Base-by-base conservation (phyloP, 2,888 invertebrate genomes). In the Cyclophora punctaria region DNA sequence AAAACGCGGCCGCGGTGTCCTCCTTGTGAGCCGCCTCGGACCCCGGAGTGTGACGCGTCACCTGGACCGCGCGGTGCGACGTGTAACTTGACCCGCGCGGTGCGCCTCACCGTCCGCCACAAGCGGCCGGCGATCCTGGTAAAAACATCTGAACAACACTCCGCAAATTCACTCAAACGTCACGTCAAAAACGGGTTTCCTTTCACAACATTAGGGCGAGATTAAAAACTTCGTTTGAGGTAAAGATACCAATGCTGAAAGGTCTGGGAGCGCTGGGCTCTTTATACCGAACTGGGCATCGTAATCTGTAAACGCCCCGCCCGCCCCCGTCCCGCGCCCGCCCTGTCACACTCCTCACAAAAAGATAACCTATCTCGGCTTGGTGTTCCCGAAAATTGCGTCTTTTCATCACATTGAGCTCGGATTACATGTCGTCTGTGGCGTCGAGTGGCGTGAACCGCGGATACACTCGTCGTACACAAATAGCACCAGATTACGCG, bases 311-410 rank as follows among this genome's bases (percentile, higher is more conserved):
- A 35, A 48, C 6, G 50, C 41, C 43, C 41, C 41, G 35, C 47
- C 43, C 48, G 47, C 48, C 4, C 2, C 7, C 42, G 37, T 48
- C 6, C 52, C 41, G 40, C 41, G 35, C 33, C 47, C 43, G 47
- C 45, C 48, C 48, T 34, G 41, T 42, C 51, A 48, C 49, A 47
- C 46, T 40, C 20, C 48, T 47, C 48, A 50, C 55, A 53, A 52
- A 55, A 49, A 58, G 57, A 58, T 58, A 58, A 53, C 51, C 50
- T 55, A 58, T 55, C 57, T 52, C 49, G 50, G 48, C 51, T 50
- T 34, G 44, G 44, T 44, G 53, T 50, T 48, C 48, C 43, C 48
- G 49, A 50, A 50, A 55, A 55, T 53, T 52, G 53, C 53, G 51
- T 47, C 51, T 55, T 57, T 52, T 52, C 55, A 50, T 57, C 51